Evolutionary conservation across 64 coral and sea anemone genomes (phyloP).

Genomic region (Actinia equina): DNA sequence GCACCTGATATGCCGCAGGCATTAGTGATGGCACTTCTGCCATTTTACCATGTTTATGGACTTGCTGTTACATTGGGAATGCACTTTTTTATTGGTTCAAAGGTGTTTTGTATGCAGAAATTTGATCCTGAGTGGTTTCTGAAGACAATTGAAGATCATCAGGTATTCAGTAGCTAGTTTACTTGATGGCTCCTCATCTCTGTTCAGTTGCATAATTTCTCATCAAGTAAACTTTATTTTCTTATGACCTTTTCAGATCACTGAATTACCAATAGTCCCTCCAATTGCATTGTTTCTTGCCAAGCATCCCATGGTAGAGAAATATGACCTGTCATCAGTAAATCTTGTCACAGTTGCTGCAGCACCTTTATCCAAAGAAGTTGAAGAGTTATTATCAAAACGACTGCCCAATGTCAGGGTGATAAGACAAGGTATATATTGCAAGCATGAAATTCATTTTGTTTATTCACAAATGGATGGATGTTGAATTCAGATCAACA

Average conservation of each 20-base stretch:
- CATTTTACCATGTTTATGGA: conserved; percentile 78
- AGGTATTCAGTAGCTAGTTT: not conserved
- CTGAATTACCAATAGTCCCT: conserved; percentile 11
- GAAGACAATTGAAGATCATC: conserved; percentile 35
- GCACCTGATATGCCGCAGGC: not conserved
- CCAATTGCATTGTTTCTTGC: conserved; percentile 52
- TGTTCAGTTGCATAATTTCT: not conserved
- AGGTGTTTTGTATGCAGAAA: conserved; percentile 54
- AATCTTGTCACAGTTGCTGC: conserved; percentile 24
- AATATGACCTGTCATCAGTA: conserved; percentile 37
- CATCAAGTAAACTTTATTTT: not conserved
- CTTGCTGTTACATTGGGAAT: conserved; percentile 40
- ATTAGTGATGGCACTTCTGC: conserved; percentile 24
- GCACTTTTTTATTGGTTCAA: conserved; percentile 48
- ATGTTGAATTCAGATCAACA: too few relatives aligned
- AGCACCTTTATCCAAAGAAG: conserved; percentile 43
- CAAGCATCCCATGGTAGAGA: conserved; percentile 49
- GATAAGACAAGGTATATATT: conserved; percentile 34
- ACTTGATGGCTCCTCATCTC: too few relatives aligned
- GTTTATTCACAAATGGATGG: too few relatives aligned
- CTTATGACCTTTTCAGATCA: conserved; percentile 25
- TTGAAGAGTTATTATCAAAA: conserved; percentile 9
- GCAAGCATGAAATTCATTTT: not conserved
- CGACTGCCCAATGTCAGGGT: conserved; percentile 6
- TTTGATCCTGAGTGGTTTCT: conserved; percentile 66